A percentile compares a stretch with the other conserved stretches of the same genome.
Conservation (phyloP, 2,113 vertebrate species). For the Lepidothrix coronata region DNA sequence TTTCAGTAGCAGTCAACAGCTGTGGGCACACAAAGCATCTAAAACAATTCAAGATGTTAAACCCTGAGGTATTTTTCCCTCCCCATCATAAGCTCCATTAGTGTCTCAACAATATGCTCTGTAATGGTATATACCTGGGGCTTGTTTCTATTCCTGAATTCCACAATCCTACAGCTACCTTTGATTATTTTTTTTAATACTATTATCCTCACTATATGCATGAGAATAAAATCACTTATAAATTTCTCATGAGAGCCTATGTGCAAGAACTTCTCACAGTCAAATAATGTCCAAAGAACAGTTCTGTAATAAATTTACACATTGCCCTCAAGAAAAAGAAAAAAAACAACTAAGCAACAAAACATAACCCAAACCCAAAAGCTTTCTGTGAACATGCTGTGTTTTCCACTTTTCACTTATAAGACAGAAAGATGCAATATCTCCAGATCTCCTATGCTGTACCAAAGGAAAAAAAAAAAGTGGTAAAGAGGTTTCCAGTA, state of each 20-base stretch:
- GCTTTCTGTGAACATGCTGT: not conserved
- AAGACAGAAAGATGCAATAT: not conserved
- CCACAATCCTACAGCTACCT: not conserved
- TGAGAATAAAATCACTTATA: not conserved
- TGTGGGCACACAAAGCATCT: not conserved
- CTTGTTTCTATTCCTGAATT: not conserved
- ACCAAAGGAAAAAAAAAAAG: not conserved
- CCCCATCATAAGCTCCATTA: not conserved
- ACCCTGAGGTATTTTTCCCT: not conserved
- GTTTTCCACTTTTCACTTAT: not conserved
- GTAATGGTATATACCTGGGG: not conserved
- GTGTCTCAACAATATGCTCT: not conserved
- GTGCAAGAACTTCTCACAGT: not conserved
- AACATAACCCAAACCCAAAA: not conserved
- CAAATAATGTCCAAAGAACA: not conserved
- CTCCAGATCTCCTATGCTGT: not conserved
- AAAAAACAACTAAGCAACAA: not conserved
- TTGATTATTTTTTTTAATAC: not conserved
- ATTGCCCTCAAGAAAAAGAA: not conserved
- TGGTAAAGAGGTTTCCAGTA: not conserved
- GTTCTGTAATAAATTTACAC: not conserved
- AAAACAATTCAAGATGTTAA: slow-evolving; percentile 16
- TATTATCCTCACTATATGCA: not conserved
- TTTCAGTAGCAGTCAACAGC: slow-evolving; percentile 15
- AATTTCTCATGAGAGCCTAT: not conserved